A percentile compares a stretch with the other conserved stretches of the same genome.
These are phyloP conservation scores for Diaperis boleti DNA, from an alignment of 2,888 invertebrate species.

Conservation along the genomic window DNA sequence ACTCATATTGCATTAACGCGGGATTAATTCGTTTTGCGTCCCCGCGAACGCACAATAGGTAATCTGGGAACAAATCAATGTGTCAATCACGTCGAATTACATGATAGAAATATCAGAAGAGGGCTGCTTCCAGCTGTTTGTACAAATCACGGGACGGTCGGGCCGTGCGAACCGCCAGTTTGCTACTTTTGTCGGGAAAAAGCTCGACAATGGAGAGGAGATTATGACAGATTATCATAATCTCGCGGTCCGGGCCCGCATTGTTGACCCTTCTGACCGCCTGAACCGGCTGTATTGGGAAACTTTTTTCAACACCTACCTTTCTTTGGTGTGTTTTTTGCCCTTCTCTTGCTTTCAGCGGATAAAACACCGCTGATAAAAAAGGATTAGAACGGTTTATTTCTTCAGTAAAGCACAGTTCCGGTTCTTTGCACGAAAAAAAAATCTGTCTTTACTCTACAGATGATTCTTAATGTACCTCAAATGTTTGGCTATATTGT, in stretches of 20 bases:
- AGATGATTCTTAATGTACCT: too few relatives aligned
- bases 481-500: too few relatives aligned
- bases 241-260: slow-evolving; percentile 35
- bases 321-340: too few relatives aligned
- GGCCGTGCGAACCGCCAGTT: slow-evolving; percentile 41
- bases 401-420: too few relatives aligned
- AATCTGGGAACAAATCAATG: slow-evolving; percentile 25
- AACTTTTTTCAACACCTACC: too few relatives aligned
- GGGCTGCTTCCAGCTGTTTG: slow-evolving; percentile 10
- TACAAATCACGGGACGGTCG: slow-evolving; percentile 21
- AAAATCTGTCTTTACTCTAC: too few relatives aligned
- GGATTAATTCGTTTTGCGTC: slow-evolving; percentile 8
- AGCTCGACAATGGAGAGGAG: slow-evolving; percentile 37
- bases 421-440: too few relatives aligned
- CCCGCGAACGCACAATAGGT: slow-evolving; percentile 4
- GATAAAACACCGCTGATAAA: too few relatives aligned
- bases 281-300: too few relatives aligned
- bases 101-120: slow-evolving; percentile 32
- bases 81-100: slow-evolving; percentile 23
- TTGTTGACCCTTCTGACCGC: slow-evolving; percentile 18
- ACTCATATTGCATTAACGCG: background rate
- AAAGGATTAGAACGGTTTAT: too few relatives aligned
- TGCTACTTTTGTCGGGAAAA: slow-evolving; percentile 37
- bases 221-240: slow-evolving; percentile 45
- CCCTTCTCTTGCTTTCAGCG: too few relatives aligned